These are phyloP conservation scores for Heptranchias perlo DNA, from an alignment of 2,113 vertebrate species.

Conservation along the genomic window DNA sequence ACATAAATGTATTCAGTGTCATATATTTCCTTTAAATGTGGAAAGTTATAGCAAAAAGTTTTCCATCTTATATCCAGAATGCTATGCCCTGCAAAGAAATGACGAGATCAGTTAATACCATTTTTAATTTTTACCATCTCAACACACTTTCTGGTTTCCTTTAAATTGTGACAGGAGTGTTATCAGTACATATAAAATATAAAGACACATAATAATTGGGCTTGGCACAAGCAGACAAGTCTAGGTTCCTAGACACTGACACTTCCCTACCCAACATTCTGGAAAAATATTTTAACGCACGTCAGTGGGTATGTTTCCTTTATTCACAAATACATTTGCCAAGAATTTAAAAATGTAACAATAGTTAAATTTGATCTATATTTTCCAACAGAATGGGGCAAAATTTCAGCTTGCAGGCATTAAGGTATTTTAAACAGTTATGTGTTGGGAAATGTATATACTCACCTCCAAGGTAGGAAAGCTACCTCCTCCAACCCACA, in stretches of 20 bases:
- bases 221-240: background rate
- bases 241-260: background rate
- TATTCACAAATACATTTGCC: background rate
- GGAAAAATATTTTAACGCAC: background rate
- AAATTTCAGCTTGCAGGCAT: background rate
- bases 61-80: background rate
- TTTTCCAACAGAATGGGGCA: background rate
- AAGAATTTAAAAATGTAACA: background rate
- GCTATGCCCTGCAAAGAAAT: background rate
- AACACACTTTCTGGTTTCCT: background rate
- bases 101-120: background rate
- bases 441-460: background rate
- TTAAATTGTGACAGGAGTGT: background rate
- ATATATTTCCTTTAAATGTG: background rate
- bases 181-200: background rate
- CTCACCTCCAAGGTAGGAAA: background rate
- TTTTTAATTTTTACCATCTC: background rate
- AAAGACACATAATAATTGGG: background rate
- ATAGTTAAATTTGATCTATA: background rate
- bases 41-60: background rate
- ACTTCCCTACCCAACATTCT: background rate
- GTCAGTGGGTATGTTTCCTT: background rate
- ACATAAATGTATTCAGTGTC: background rate
- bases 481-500: background rate
- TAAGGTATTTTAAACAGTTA: background rate